Percentiles rank a stretch among this genome's conserved stretches.
Conservation (phyloP, 2,888 invertebrate genomes). For the Idaea biselata region DNA sequence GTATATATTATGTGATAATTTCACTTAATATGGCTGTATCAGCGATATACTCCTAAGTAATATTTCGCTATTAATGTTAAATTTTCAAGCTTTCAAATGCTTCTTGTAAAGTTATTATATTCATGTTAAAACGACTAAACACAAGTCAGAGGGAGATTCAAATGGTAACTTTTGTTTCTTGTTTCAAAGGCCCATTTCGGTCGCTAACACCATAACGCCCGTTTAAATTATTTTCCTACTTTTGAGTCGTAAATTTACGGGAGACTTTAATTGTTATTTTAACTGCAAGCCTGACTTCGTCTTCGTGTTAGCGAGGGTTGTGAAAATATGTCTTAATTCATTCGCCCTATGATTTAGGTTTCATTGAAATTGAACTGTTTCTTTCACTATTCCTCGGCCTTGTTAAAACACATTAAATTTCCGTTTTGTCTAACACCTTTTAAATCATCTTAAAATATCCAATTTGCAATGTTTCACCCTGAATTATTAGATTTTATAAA, state of each 20-base stretch:
- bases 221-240: constrained; percentile 77
- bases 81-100: constrained; percentile 65
- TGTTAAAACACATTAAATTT: constrained; percentile 43
- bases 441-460: constrained; percentile 26
- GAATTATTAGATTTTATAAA: not conserved
- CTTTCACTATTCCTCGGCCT: constrained; percentile 37
- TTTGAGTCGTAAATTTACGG: constrained; percentile 77
- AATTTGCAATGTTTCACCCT: constrained; percentile 18
- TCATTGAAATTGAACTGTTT: constrained; percentile 59
- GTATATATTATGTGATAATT: constrained; percentile 25
- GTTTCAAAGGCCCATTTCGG: constrained; percentile 67
- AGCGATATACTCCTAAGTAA: constrained; percentile 65
- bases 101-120: constrained; percentile 51
- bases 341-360: constrained; percentile 74
- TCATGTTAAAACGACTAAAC: constrained; percentile 61
- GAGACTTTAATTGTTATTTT: constrained; percentile 81
- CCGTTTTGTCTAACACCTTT: constrained; percentile 44
- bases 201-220: constrained; percentile 60
- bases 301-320: constrained; percentile 54
- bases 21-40: constrained; percentile 52
- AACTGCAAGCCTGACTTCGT: constrained; percentile 77
- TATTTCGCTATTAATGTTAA: constrained; percentile 75
- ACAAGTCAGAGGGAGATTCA: constrained; percentile 50
- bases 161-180: constrained; percentile 73
- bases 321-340: constrained; percentile 79